phyloP scores from a whole-genome alignment of 2,797 vertebrate species.

The Cossypha dichroa region DNA sequence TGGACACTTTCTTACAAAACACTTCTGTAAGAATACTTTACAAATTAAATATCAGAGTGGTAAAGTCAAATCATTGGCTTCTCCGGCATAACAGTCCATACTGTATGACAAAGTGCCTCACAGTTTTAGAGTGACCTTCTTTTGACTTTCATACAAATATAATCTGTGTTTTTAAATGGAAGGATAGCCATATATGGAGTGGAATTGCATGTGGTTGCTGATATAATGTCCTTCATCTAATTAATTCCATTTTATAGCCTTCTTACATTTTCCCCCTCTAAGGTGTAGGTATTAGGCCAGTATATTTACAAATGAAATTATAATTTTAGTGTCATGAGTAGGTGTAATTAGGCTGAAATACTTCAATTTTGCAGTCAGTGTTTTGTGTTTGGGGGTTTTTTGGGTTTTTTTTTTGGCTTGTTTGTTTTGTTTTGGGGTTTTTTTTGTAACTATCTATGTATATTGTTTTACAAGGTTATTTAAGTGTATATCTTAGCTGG shows the following conservation, averaged over 20 bases:
- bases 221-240: slow-evolving; percentile 16
- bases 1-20: background rate
- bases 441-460: background rate
- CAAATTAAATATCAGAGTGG: background rate
- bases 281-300: background rate
- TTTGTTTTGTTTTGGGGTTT: accelerated
- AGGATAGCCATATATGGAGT: background rate
- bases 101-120: background rate
- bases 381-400: background rate
- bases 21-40: background rate
- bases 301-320: background rate
- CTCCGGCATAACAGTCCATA: background rate
- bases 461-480: background rate
- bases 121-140: slow-evolving; percentile 36
- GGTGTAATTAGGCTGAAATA: background rate
- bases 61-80: background rate
- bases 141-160: slow-evolving; percentile 46
- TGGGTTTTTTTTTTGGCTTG: background rate
- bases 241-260: slow-evolving; percentile 8
- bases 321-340: background rate
- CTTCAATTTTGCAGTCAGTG: background rate
- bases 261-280: background rate
- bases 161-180: slow-evolving; percentile 7
- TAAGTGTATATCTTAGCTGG: background rate
- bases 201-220: background rate